Evolutionary conservation across 2,797 vertebrate genomes (phyloP).

Genomic region (Emydoidea blandingii): DNA sequence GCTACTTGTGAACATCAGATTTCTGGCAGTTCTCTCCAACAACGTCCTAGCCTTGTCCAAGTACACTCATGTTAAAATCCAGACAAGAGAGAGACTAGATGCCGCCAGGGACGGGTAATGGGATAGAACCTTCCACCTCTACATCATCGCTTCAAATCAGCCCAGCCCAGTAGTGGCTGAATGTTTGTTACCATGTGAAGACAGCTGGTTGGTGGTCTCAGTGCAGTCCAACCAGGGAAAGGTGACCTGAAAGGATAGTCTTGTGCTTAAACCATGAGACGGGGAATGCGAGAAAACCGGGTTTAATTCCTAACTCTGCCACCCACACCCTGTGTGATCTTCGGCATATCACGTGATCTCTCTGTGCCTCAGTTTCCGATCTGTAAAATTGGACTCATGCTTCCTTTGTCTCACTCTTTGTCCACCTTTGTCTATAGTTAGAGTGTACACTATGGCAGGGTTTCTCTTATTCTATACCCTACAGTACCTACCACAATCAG

Average conservation of each 20-base stretch:
- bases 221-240: background rate
- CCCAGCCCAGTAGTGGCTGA: background rate
- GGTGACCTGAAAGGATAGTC: background rate
- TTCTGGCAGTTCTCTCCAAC: background rate
- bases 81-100: background rate
- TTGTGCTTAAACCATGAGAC: background rate
- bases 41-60: background rate
- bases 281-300: background rate
- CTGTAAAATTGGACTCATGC: background rate
- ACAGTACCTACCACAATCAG: background rate
- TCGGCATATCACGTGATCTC: accelerated
- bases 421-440: background rate
- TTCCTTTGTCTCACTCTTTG: background rate
- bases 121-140: background rate
- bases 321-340: accelerated
- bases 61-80: background rate
- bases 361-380: background rate
- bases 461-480: accelerated
- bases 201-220: background rate
- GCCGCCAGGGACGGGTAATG: background rate
- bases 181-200: accelerated
- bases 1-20: background rate
- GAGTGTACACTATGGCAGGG: background rate
- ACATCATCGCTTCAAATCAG: background rate
- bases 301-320: background rate